Evolutionary conservation across 2,888 invertebrate species (phyloP).

Genomic region (Drosophila paracracens): DNA sequence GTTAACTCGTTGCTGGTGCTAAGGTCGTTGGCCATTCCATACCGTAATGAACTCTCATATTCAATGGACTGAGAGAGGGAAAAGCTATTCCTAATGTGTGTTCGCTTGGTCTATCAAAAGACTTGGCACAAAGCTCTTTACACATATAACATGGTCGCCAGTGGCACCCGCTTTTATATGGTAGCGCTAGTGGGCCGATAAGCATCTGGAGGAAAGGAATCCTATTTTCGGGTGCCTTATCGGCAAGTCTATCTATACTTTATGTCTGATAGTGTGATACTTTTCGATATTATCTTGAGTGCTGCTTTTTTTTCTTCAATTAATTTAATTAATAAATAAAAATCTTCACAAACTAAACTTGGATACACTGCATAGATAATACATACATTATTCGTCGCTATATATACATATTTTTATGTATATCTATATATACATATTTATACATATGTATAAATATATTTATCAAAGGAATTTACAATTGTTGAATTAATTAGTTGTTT

Average conservation of each 20-base stretch:
- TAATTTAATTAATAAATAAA: conserved; percentile 49
- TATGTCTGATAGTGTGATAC: conserved; percentile 12
- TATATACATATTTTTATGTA: background rate
- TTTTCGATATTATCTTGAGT: conserved; percentile 31
- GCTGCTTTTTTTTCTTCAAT: conserved; percentile 35
- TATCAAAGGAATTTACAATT: conserved; percentile 76
- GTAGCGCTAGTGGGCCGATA: conserved; percentile 14
- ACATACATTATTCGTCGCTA: background rate
- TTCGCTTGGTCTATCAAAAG: conserved; percentile 20
- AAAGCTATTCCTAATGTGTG: conserved; percentile 54
- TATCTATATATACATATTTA: background rate
- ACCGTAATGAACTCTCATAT: conserved; percentile 63
- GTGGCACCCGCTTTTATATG: conserved; percentile 59
- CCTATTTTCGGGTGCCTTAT: conserved; percentile 37
- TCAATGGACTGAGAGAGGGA: conserved; percentile 23
- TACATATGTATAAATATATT: conserved; percentile 27
- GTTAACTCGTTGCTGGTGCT: conserved; percentile 12
- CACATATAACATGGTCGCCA: conserved; percentile 54
- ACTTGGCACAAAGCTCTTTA: conserved; percentile 38
- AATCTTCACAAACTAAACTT: conserved; percentile 33
- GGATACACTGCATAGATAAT: background rate
- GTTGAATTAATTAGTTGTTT: conserved; percentile 72
- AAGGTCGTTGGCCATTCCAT: conserved; percentile 6
- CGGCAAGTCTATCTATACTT: conserved; percentile 26
- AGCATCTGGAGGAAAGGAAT: conserved; percentile 4